Evolutionary conservation across 2,888 invertebrate species (phyloP).

Genomic region (Brenthis hecate): DNA sequence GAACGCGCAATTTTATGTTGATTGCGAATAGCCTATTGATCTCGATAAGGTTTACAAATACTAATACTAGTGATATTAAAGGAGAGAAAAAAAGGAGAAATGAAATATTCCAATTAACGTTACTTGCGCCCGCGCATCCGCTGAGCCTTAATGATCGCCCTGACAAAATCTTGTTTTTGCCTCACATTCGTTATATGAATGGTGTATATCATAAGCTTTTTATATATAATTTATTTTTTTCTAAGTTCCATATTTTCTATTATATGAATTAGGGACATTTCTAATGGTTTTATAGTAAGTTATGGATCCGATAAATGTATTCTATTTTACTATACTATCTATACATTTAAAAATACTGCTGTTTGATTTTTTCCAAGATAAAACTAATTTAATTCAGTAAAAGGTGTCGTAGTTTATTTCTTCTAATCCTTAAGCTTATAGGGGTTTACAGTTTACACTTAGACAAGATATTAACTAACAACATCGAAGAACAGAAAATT

Average conservation of each 20-base stretch:
- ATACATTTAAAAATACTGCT: too few species aligned
- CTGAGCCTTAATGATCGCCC: constrained; percentile 63
- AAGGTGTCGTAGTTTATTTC: too few species aligned
- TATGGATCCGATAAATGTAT: too few species aligned
- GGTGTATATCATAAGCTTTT: constrained; percentile 43
- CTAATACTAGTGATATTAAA: constrained; percentile 16
- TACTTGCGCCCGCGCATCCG: constrained; percentile 66
- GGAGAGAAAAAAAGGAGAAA: constrained; percentile 59
- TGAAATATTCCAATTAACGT: constrained; percentile 68
- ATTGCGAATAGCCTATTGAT: constrained; percentile 23
- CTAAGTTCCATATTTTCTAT: not conserved
- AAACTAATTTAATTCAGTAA: too few species aligned
- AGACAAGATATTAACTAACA: too few species aligned
- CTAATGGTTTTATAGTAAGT: not conserved
- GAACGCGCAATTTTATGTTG: constrained; percentile 13
- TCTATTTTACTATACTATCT: too few species aligned
- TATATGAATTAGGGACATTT: not conserved
- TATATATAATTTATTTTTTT: not conserved
- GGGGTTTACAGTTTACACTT: too few species aligned
- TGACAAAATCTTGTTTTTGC: constrained; percentile 71
- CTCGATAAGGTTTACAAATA: constrained; percentile 25
- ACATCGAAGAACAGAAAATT: too few species aligned
- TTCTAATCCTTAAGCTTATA: too few species aligned
- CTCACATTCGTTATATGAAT: constrained; percentile 44
- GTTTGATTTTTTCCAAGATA: too few species aligned